Base-by-base conservation (phyloP, 2,888 invertebrate species). In the Pimpla rufipes region DNA sequence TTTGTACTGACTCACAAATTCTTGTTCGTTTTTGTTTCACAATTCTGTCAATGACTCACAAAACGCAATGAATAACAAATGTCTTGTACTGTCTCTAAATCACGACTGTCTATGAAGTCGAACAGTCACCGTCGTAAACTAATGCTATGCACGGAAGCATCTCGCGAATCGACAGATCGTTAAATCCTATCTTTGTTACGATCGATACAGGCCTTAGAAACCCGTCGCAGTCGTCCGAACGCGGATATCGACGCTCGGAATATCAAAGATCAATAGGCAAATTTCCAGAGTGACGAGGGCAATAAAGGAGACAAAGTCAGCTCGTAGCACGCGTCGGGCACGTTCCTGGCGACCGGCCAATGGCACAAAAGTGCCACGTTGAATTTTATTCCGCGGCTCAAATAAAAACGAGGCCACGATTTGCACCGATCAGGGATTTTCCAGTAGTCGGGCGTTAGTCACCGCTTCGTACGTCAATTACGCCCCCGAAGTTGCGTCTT, bases 271-370 rank as follows among this genome's bases (percentile, higher is more conserved):
- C 80, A 74, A 68, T 55, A 71, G 66, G 50, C 10, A 79, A 55
- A 67, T 57, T 62, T 50, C 47, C 21, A 21, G 18, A 47, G 47
- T 45, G 66, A 45, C 66, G 18, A 45, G 18, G 71, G 45, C 67
- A 62, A 68, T 67, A 76, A 71, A 47, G 66, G 55, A 59, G 37
- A 71, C 62, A 71, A 23, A 71, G 57, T 73, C n/a, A 23, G 29
- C 21, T 76, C 37, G 42, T 55, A 70, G 71, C 71, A 77, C 73
- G 79, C 74, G 70, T 79, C 62, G 76, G 52, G 64, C 71, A 79
- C 73, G 74, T 70, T 76, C 45, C 71, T 85, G 85, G 84, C 84
- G 21, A 73, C 75, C 55, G 29, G 81, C 85, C 85, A 85, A 82
- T 82, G 81, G n/a, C 83, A 79, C 64, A 74, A 78, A 84, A 82